Evolutionary conservation across 92 coral and sea anemone genomes (phyloP), one percentile per base, ranked within the genome.

Genomic region (Desmophyllum pertusum): DNA sequence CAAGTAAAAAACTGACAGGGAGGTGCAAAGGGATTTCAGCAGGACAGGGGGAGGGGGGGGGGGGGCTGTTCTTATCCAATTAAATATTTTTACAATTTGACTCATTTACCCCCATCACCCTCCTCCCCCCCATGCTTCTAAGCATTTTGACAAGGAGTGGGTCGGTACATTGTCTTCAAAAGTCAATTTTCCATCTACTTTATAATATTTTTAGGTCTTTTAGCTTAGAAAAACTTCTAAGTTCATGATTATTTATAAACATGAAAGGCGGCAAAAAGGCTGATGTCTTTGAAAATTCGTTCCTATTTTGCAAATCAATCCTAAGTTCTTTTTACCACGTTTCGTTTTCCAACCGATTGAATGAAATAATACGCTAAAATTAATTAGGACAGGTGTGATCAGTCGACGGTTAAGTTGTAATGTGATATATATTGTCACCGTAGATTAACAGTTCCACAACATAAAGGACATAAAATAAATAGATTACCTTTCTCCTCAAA

Each of bases 401-500:
- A 53, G 53, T 21, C 2, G 6, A 15, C 0, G 21, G 3, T 0
- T 10, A 18, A 2, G 53, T 48, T 48, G 53, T 15, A 14, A 48
- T 48, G 6, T 11, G 53, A 48, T 48, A 48, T 14, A 48, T 48
- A 48, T 14, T 48, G 19, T 48, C 53, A 48, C 1, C 53, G 2
- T 13, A 48, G 5, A 48, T 1, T 48, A 48, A 48, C 53, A 11
- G 53, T 48, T 48, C 21, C 17, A 14, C 5, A 14, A 46, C 52
- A 46, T 0, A n/a, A n/a, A n/a, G n/a, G n/a, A n/a, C 64, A n/a
- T 18, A 8, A 51, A 33, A 38, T 75, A 50, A 18, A 18, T 29
- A 46, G 30, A 35, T 75, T 53, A 75, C 79, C 79, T 75, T 50
- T 8, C 30, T 35, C 33, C 42, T 75, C 65, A 29, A 75, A 23